Conservation (phyloP, 2,797 vertebrate species). For the Oreortyx pictus region DNA sequence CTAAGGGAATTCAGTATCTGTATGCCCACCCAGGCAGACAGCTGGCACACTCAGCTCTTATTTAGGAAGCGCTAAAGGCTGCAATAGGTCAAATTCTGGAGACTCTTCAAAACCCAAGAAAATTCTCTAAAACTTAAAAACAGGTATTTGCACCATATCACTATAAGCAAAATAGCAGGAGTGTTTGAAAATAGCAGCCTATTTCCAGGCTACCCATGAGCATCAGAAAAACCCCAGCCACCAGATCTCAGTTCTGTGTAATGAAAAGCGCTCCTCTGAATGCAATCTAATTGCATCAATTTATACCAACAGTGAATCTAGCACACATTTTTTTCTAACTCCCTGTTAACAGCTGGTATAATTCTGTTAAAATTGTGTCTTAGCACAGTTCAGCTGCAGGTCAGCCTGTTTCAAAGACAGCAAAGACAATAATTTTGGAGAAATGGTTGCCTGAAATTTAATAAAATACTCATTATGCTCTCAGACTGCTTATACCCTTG, state of each 20-base stretch:
- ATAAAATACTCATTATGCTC: constrained; percentile 13
- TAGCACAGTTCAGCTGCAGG: constrained; percentile 37
- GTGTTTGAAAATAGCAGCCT: neutral
- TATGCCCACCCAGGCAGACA: neutral
- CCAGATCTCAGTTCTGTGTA: neutral
- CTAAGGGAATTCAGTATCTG: neutral
- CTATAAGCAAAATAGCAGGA: neutral
- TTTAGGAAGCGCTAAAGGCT: neutral
- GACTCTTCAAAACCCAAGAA: neutral
- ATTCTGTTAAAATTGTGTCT: constrained; percentile 34
- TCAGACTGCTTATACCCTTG: neutral
- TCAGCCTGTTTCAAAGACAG: constrained; percentile 43
- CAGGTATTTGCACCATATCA: neutral
- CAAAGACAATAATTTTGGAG: constrained; percentile 8
- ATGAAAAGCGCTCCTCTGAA: neutral
- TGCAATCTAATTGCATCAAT: neutral
- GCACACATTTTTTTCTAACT: neutral
- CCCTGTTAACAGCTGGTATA: constrained; percentile 5
- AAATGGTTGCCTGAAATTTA: neutral
- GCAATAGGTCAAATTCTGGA: neutral
- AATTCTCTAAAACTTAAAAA: neutral
- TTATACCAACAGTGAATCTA: constrained; percentile 1
- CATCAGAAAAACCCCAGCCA: neutral
- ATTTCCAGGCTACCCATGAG: rapidly evolving
- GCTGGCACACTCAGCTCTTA: rapidly evolving